A percentile compares a stretch with the other conserved stretches of the same genome.
Conservation (phyloP, 2,888 invertebrate species). For the Capitulum mitella region DNA sequence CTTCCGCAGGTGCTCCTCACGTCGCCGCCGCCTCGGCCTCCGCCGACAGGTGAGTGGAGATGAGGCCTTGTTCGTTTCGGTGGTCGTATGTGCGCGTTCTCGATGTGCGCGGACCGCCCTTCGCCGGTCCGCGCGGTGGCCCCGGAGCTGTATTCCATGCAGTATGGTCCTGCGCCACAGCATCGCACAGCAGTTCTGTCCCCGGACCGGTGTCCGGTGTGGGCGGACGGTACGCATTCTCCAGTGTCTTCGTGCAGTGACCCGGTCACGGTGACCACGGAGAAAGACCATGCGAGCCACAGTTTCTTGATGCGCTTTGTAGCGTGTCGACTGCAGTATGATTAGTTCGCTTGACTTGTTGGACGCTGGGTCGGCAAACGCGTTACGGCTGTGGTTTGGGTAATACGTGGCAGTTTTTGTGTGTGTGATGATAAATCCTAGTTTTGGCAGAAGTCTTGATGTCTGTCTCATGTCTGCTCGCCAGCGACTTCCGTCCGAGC, state of each 20-base stretch:
- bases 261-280: neutral
- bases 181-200: neutral
- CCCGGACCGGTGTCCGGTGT: neutral
- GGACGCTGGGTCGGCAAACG: too few species aligned
- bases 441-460: too few species aligned
- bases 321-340: too few species aligned
- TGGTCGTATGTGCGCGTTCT: too few species aligned
- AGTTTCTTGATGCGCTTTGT: neutral
- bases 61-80: too few species aligned
- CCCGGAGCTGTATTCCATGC: neutral
- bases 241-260: neutral
- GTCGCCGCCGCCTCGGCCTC: too few species aligned
- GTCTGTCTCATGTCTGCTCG: too few species aligned
- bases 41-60: neutral
- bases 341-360: too few species aligned
- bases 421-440: too few species aligned
- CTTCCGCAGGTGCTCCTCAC: neutral
- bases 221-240: constrained; percentile 18
- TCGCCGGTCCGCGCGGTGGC: constrained; percentile 1
- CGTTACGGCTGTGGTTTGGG: too few species aligned
- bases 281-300: constrained; percentile 2
- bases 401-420: too few species aligned
- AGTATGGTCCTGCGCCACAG: neutral
- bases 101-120: neutral
- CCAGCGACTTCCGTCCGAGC: too few species aligned